Evolutionary conservation across 2,113 vertebrate genomes (phyloP).

Genomic region (Himantopus leucocephalus): DNA sequence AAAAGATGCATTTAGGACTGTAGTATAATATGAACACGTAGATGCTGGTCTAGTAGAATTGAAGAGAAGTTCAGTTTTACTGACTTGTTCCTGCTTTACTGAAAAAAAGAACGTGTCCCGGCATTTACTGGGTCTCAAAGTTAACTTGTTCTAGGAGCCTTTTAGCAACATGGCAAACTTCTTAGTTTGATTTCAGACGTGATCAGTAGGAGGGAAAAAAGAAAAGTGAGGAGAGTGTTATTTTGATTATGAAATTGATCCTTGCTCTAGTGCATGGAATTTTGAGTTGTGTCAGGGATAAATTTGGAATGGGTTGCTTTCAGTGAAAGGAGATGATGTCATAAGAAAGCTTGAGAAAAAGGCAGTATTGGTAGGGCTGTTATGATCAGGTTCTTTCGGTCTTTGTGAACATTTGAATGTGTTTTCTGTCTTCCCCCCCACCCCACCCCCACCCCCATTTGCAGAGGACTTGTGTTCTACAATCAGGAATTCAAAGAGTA

Average conservation of each 20-base stretch:
- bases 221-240: background rate
- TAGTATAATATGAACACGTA: background rate
- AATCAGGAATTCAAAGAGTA: conserved; percentile 86
- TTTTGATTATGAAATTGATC: background rate
- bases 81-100: background rate
- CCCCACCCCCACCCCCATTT: background rate
- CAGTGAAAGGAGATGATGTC: background rate
- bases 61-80: background rate
- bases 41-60: background rate
- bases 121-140: background rate
- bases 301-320: background rate
- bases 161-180: background rate
- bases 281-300: background rate
- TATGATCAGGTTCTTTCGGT: background rate
- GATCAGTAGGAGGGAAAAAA: background rate
- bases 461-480: conserved; percentile 84
- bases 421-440: background rate
- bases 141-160: background rate
- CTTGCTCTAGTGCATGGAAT: background rate
- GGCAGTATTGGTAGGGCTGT: background rate
- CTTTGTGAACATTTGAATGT: background rate
- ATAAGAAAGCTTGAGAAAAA: background rate
- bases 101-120: background rate
- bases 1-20: background rate
- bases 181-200: background rate